These are phyloP conservation scores for Strix uralensis DNA, from an alignment of 2,113 vertebrate genomes.

Conservation along the genomic window DNA sequence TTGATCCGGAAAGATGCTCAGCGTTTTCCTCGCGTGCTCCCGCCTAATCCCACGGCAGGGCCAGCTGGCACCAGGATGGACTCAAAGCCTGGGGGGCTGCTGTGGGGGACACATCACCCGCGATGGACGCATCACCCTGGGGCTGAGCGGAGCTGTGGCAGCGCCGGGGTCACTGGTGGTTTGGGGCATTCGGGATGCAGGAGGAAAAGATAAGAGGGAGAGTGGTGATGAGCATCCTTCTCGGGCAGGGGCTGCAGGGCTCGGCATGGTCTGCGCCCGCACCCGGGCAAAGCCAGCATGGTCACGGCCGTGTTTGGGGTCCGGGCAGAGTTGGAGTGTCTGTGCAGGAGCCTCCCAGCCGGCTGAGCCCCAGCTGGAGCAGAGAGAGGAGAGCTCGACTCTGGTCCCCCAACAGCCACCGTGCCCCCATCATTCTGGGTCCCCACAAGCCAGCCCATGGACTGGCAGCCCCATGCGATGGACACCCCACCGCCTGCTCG, in stretches of 20 bases:
- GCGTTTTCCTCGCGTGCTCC: background rate
- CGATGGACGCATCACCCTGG: background rate
- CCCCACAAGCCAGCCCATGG: fast-evolving
- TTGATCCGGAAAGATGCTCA: background rate
- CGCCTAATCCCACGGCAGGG: background rate
- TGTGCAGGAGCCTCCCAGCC: background rate
- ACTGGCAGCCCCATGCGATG: fast-evolving
- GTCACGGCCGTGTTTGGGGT: fast-evolving
- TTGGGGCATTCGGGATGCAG: background rate
- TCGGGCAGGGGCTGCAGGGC: background rate
- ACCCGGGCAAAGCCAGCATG: fast-evolving
- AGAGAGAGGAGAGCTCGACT: background rate
- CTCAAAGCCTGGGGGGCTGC: background rate
- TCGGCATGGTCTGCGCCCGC: background rate
- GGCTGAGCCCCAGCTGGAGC: background rate
- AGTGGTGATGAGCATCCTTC: fast-evolving
- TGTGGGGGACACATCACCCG: background rate
- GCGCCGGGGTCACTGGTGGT: background rate
- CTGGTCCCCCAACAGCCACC: fast-evolving
- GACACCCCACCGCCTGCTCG: background rate
- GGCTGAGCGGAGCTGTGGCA: fast-evolving
- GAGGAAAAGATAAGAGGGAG: background rate
- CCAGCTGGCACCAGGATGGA: conserved; percentile 8
- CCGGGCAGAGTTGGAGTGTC: background rate
- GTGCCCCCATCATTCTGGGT: background rate